phyloP scores from a whole-genome alignment of 2,888 invertebrate genomes.

The Brachypterus glaber region DNA sequence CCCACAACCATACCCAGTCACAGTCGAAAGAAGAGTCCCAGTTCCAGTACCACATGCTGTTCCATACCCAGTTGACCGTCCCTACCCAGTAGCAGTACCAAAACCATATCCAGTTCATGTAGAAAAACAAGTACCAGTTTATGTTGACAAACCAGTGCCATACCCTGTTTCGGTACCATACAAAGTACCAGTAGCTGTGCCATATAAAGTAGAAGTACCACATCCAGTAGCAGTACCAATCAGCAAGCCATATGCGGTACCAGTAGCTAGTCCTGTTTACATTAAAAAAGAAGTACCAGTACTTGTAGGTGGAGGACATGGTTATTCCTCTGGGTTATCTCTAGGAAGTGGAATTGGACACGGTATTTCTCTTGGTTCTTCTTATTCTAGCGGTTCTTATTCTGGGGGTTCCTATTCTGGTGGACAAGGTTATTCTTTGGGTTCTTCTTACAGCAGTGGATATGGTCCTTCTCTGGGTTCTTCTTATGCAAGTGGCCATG shows the following conservation, averaged over 20 bases:
- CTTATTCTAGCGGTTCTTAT: constrained; percentile 2
- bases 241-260: constrained; percentile 43
- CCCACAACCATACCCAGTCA: constrained; percentile 45
- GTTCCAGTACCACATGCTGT: constrained; percentile 40
- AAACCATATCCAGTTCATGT: constrained; percentile 45
- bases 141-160: constrained; percentile 47
- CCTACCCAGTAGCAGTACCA: constrained; percentile 41
- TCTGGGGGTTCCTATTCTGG: constrained; percentile 11
- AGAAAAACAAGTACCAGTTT: constrained; percentile 45
- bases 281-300: constrained; percentile 28
- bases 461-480: constrained; percentile 4
- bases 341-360: constrained; percentile 8
- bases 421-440: constrained; percentile 10
- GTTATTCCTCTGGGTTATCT: constrained; percentile 11
- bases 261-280: constrained; percentile 41
- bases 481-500: not conserved
- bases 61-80: constrained; percentile 43
- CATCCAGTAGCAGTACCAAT: constrained; percentile 40
- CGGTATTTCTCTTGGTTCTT: constrained; percentile 8
- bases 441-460: not conserved
- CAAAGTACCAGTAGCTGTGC: constrained; percentile 34
- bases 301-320: constrained; percentile 13
- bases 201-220: constrained; percentile 33
- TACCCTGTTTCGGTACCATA: constrained; percentile 40
- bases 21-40: constrained; percentile 44